A percentile compares a stretch with the other conserved stretches of the same genome.
Conservation (phyloP, 2,797 vertebrate genomes). For the Myioborus miniatus region DNA sequence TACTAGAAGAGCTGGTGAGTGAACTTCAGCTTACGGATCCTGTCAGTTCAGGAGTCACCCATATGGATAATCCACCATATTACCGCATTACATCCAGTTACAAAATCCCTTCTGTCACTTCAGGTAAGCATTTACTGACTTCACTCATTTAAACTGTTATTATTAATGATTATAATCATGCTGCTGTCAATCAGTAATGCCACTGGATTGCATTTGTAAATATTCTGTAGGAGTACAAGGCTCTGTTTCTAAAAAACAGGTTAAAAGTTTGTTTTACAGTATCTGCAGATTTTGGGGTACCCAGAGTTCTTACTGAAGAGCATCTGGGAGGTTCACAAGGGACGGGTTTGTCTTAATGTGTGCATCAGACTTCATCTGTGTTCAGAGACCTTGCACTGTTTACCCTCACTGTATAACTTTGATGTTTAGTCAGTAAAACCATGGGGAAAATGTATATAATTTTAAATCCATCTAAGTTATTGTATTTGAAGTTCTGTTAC, state of each 20-base stretch:
- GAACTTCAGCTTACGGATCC: constrained; percentile 95
- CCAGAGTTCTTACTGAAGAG: background rate
- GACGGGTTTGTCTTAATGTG: background rate
- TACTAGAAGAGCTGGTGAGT: constrained; percentile 94
- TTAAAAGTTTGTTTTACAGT: background rate
- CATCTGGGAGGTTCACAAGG: background rate
- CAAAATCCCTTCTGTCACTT: constrained; percentile 97
- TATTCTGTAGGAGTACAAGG: background rate
- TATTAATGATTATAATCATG: background rate
- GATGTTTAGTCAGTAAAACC: background rate
- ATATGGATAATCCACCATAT: constrained; percentile 98
- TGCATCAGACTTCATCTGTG: background rate
- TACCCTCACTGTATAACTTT: background rate
- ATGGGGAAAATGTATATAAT: background rate
- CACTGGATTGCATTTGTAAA: background rate
- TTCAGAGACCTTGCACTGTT: background rate
- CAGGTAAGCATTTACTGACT: constrained; percentile 80
- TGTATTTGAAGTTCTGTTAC: background rate
- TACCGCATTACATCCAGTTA: constrained; percentile 97
- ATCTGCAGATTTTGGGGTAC: background rate
- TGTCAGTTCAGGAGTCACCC: constrained; percentile 92
- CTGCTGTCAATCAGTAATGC: background rate
- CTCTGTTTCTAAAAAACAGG: background rate
- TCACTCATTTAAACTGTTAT: too few relatives aligned
- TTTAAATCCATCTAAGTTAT: background rate